Percentiles rank a stretch among this genome's conserved stretches.
Conservation (phyloP, 2,797 vertebrate genomes). For the Halcyon leucocephala region DNA sequence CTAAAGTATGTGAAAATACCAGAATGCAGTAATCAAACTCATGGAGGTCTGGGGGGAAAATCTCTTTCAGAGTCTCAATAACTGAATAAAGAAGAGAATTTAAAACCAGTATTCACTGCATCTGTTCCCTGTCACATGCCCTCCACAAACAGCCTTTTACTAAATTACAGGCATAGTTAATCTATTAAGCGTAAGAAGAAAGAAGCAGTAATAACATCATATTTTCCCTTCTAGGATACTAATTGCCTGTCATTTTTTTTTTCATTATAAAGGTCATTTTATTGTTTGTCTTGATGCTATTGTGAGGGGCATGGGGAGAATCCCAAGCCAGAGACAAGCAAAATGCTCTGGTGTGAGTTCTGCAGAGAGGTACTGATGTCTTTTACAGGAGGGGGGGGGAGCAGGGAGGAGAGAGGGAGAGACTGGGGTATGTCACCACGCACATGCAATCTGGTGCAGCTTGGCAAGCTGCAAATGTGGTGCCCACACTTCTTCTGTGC, state of each 20-base stretch:
- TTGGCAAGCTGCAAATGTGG: not conserved
- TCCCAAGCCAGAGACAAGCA: not conserved
- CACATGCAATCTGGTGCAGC: not conserved
- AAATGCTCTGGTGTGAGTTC: not conserved
- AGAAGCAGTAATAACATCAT: not conserved
- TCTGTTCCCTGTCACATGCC: constrained; percentile 37
- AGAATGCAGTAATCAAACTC: not conserved
- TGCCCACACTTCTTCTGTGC: not conserved
- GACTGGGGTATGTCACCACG: not conserved
- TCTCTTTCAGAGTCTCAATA: constrained; percentile 2
- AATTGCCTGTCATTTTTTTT: constrained; percentile 34
- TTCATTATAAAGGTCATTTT: constrained; percentile 29
- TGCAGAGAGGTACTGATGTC: not conserved
- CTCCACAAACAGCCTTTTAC: constrained; percentile 30
- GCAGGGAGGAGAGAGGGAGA: not conserved
- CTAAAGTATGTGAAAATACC: not conserved
- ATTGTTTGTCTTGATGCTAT: not conserved
- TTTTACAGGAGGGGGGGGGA: not conserved
- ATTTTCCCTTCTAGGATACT: constrained; percentile 33
- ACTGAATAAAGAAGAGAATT: constrained; percentile 33
- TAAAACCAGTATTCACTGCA: constrained; percentile 26
- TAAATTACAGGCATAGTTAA: constrained; percentile 50
- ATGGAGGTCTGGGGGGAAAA: not conserved
- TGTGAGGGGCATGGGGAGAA: not conserved
- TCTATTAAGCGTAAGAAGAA: constrained; percentile 34